Evolutionary conservation across 53 echinoderm and acorn worm genomes (phyloP), one percentile per base, ranked within the genome.

Genomic region (Holothuria leucospilota): DNA sequence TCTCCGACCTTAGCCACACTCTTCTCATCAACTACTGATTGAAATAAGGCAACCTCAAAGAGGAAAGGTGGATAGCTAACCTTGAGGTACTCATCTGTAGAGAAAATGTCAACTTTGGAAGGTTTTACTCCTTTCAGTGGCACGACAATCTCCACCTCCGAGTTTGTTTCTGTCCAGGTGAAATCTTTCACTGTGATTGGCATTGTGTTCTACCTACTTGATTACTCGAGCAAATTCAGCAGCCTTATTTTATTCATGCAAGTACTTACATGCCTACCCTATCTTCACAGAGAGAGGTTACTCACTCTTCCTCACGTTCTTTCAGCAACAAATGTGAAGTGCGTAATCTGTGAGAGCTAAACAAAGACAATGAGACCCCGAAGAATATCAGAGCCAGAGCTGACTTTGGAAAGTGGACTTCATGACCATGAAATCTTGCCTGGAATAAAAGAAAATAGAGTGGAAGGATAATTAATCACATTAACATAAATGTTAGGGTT

Each of bases 41-140:
- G 81, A 69, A 80, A 92, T 16, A 97, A 81, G 28, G 93, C 88
- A 68, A 95, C 90, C 84, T 97, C 97, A 90, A 95, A 97, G 20
- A 97, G 61, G 60, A 91, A 97, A 4, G 97, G 97, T 4, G 92
- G 92, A 39, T 64, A 94, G 63, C 86, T 90, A 73, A 94, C 98
- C 87, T 98, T 98, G 29, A 98, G 63, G 68, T 98, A 98, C 63
- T 98, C 95, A 77, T 98, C 94, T 14, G 95, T 98, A 24, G 98
- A 98, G 82, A 98, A 98, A 58, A 97, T 88, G 69, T 97, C 97
- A n/a, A 84, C 97, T 88, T 97, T 97, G 51, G 87, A 91, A 18
- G 93, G 72, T 87, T 95, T 97, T 62, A 95, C 93, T 39, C 95
- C 97, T 88, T 97, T 97, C 70, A 97, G 68, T n/a, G 97, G 97